phyloP scores from a whole-genome alignment of 2,797 vertebrate species.

The Poecilia picta region DNA sequence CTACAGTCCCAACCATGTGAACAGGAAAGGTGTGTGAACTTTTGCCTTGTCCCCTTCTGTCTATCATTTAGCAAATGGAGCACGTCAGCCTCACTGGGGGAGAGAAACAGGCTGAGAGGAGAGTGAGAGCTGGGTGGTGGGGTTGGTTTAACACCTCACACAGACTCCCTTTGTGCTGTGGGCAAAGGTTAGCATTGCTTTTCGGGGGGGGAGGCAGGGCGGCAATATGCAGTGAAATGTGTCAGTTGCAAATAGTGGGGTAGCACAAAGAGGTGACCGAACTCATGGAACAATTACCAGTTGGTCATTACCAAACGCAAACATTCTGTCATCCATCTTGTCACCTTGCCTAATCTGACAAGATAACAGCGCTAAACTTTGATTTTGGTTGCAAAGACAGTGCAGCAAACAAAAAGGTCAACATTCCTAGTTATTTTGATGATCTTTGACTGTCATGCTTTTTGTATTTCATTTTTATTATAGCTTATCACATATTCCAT shows the following conservation, averaged over 20 bases:
- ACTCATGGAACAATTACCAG: conserved; percentile 86
- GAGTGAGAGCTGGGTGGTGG: conserved; percentile 41
- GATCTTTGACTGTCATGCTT: not conserved
- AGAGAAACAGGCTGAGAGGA: conserved; percentile 46
- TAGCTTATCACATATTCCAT: not conserved
- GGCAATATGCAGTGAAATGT: conserved; percentile 53
- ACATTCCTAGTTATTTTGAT: not conserved
- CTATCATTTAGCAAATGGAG: conserved; percentile 96
- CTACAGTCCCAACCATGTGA: conserved; percentile 82
- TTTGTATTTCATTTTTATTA: not conserved
- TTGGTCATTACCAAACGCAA: conserved; percentile 87
- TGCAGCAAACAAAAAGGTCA: not conserved
- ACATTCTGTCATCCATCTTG: conserved; percentile 85
- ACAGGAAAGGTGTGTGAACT: conserved; percentile 98
- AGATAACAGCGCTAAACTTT: not conserved
- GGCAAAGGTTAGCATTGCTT: conserved; percentile 83
- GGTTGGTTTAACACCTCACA: conserved; percentile 76
- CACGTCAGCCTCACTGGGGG: conserved; percentile 83
- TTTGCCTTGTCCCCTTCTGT: conserved; percentile 88
- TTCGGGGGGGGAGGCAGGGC: conserved; percentile 56
- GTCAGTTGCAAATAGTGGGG: conserved; percentile 41
- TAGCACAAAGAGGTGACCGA: conserved; percentile 60
- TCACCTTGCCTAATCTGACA: conserved; percentile 81
- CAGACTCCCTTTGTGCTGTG: conserved; percentile 90
- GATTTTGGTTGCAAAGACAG: conserved; percentile 1